phyloP scores from a whole-genome alignment of 2,113 vertebrate genomes.

The Notechis scutatus region DNA sequence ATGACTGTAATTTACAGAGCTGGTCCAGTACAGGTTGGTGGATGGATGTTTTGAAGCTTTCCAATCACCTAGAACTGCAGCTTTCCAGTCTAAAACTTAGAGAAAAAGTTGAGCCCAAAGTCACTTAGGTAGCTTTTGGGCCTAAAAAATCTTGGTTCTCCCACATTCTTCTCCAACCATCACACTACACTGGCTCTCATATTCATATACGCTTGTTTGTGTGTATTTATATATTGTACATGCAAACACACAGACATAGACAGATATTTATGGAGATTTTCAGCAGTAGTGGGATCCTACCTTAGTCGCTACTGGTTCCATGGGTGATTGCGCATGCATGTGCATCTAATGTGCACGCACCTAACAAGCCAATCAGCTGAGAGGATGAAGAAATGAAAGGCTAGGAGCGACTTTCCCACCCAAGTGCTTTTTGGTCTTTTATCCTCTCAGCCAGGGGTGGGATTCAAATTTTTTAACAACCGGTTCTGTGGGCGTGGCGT shows the following conservation, averaged over 20 bases:
- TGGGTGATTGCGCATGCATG: too few relatives aligned
- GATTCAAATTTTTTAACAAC: too few relatives aligned
- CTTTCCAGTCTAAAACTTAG: neutral
- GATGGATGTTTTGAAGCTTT: neutral
- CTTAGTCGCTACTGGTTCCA: too few relatives aligned
- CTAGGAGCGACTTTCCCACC: too few relatives aligned
- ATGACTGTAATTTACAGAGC: neutral
- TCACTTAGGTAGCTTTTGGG: neutral
- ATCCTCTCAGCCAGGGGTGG: too few relatives aligned
- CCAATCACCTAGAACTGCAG: neutral
- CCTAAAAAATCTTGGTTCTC: neutral
- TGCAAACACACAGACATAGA: neutral
- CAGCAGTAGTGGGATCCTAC: too few relatives aligned
- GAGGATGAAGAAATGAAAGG: too few relatives aligned
- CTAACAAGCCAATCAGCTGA: too few relatives aligned
- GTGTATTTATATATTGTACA: neutral
- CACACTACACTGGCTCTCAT: neutral
- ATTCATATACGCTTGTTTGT: neutral
- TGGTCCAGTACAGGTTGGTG: neutral
- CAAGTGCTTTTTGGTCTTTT: too few relatives aligned
- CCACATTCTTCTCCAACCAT: neutral
- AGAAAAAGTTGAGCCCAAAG: neutral
- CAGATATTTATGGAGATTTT: neutral
- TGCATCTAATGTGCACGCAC: too few relatives aligned
- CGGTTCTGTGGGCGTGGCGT: too few relatives aligned